Evolutionary conservation across 2,888 invertebrate species (phyloP), one percentile per base, ranked within the genome.

Genomic region (Parnassius smintheus): DNA sequence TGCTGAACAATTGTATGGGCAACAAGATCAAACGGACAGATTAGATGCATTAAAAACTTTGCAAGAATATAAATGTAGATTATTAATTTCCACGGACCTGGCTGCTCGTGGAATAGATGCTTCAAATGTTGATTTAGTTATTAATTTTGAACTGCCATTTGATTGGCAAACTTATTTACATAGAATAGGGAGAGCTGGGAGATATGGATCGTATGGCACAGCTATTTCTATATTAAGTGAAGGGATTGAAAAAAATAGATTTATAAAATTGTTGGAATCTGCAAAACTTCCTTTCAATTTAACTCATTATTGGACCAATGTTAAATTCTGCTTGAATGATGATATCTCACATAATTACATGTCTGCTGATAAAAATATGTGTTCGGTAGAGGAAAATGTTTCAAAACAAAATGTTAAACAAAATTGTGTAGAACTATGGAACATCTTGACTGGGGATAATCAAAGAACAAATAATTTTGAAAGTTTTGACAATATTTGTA

Each of bases 91-190:
- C 1, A 99, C 99, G 0, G 99, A 97, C 88, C 89, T 98, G 70
- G 95, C 97, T 68, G 96, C 99, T 1, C 93, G 99, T 70, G 99
- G 99, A 11, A 96, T 99, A 68, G 99, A 99, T 92, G 97, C 96
- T 1, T 95, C 96, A 69, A 96, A 97, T 86, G 96, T 99, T 10
- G 97, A 99, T 91, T 85, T 99, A 65, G 96, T 99, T 0, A 93
- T 99, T 9, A 99, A 99, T 85, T 94, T 98, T 76, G 99, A 99
- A 80, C 90, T 96, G 44, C 98, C 99, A 0, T 77, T 78, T 67
- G 95, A 96, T 75, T 92, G 94, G 70, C 95, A 96, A 68, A 97
- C 96, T 18, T 98, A 98, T 91, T 93, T 98, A 67, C 99, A 99
- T 89, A 93, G 99, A 76, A 98, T 98, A 80, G 99, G 99, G 1